Evolutionary conservation across 2,113 vertebrate species (phyloP).

Genomic region (Beaufortia kweichowensis): DNA sequence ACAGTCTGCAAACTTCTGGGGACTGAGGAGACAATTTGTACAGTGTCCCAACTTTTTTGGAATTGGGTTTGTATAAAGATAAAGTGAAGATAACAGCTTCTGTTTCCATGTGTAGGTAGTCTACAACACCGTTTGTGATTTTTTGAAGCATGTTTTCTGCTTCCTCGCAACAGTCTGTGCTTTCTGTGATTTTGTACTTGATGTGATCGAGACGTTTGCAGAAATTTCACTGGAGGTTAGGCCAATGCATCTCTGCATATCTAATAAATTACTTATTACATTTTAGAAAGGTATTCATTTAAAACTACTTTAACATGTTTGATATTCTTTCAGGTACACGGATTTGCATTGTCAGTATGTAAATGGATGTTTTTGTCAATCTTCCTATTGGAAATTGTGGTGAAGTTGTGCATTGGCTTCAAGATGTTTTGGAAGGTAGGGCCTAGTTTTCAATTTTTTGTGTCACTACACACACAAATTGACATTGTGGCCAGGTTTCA

Average conservation of each 20-base stretch:
- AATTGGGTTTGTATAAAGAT: too few relatives aligned
- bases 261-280: too few relatives aligned
- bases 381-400: conserved; percentile 7
- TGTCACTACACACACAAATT: background rate
- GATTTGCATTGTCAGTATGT: background rate
- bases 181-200: background rate
- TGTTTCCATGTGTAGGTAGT: background rate
- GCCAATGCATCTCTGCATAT: too few relatives aligned
- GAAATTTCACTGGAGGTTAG: background rate
- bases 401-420: conserved; percentile 12
- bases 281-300: background rate
- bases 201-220: background rate
- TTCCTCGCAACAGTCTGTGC: background rate
- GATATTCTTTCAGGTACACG: background rate
- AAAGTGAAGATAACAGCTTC: too few relatives aligned
- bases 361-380: background rate
- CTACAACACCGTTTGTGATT: background rate
- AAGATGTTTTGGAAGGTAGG: background rate
- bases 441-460: background rate
- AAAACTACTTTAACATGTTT: background rate
- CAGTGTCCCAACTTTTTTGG: too few relatives aligned
- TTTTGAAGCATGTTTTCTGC: background rate
- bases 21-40: too few relatives aligned
- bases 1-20: too few relatives aligned
- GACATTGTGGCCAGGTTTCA: too few relatives aligned